Evolutionary conservation across 23 tunicate species (phyloP), one percentile per base, ranked within the genome.

Genomic region (Phallusia fumigata): DNA sequence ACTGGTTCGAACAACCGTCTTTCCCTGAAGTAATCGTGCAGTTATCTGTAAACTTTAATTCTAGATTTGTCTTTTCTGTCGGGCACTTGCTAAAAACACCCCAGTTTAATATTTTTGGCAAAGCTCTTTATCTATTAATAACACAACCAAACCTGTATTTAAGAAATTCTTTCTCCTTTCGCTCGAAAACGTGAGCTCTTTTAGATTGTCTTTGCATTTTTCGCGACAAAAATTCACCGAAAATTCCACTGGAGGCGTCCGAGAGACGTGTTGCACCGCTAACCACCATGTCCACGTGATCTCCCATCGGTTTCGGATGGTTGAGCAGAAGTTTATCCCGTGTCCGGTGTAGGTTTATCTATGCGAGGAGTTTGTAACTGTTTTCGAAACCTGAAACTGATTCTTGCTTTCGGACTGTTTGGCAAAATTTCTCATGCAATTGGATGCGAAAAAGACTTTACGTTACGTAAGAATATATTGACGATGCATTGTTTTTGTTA

Each of bases 241-340:
- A 84, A 31, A 84, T n/a, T 18, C 88, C 88, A 32, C 33, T 30
- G 2, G 82, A 36, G 35, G 77, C 19, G 0, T 32, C 47, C 16
- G 88, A 84, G 73, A 84, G 51, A 32, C 58, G 64, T 77, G 53
- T 31, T 21, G 64, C 73, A 19, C 82, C 82, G 36, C 35, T 74
- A 13, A 84, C 50, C 36, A 44, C 88, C 81, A 84, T 52, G 53
- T 84, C 88, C 76, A 84, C 52, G 82, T 84, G 88, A 40, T 84
- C 88, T 52, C 19, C 79, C 32, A 51, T 81, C 32, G 82, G 65
- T 32, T 35, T 32, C 32, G 35, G 52, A 26, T 64, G 79, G 32
- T 84, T 84, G 16, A 44, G 73, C 30, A 33, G 31, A 24, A 53
- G 76, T 74, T 31, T 31, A 64, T 84, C 74, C 24, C 76, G 33